phyloP scores from a whole-genome alignment of 2,797 vertebrate species.

The Enteromius anoplus region DNA sequence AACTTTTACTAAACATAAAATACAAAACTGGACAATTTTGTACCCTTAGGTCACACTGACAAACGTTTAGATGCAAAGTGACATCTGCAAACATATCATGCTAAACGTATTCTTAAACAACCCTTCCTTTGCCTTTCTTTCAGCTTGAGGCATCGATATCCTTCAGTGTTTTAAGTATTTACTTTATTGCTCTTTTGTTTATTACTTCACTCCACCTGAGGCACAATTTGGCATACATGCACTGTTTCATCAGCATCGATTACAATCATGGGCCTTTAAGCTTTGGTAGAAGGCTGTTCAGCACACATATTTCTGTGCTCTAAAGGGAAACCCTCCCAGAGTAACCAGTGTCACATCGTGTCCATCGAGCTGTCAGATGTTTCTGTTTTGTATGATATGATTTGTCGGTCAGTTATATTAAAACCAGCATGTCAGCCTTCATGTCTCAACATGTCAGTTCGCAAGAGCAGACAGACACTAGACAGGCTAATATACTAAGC shows the following conservation, averaged over 20 bases:
- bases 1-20: not conserved
- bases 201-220: constrained; percentile 7
- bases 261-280: not conserved
- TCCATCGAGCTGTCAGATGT: constrained; percentile 23
- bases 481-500: constrained; percentile 30
- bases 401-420: constrained; percentile 32
- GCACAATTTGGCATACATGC: not conserved
- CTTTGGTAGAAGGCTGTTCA: not conserved
- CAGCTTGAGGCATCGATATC: constrained; percentile 1
- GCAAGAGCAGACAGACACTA: not conserved
- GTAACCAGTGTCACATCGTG: constrained; percentile 25
- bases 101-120: not conserved
- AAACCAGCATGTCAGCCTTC: constrained; percentile 32
- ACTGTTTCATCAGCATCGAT: not conserved
- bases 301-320: not conserved
- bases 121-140: not conserved
- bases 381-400: constrained; percentile 17
- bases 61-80: not conserved
- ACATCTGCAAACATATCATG: not conserved
- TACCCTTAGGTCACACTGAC: not conserved
- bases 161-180: not conserved
- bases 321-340: constrained; percentile 5
- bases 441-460: constrained; percentile 26
- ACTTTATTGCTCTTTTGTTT: constrained; percentile 10
- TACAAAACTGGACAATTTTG: not conserved